phyloP scores from a whole-genome alignment of 2,113 vertebrate species.

The Arizona elegans region DNA sequence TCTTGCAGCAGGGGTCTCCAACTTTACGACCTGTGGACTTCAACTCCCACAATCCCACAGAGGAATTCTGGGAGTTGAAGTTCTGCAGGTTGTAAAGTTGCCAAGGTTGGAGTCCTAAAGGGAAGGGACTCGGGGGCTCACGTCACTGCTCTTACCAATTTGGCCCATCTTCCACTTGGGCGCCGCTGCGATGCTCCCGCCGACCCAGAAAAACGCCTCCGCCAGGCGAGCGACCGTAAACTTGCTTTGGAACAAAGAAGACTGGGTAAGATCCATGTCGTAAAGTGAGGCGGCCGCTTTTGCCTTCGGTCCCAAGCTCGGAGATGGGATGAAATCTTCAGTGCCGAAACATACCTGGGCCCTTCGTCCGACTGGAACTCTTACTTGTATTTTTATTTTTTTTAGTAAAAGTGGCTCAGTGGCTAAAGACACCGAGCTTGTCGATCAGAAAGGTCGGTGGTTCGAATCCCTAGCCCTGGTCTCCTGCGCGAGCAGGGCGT shows the following conservation, averaged over 20 bases:
- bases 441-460: too few relatives aligned
- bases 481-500: too few relatives aligned
- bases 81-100: not conserved
- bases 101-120: not conserved
- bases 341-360: not conserved
- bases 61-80: not conserved
- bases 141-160: constrained; percentile 77
- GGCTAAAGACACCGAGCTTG: too few relatives aligned
- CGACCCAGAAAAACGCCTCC: constrained; percentile 84
- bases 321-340: not conserved
- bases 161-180: constrained; percentile 79
- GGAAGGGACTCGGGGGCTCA: not conserved
- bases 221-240: constrained; percentile 67
- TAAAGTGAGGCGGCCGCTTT: constrained; percentile 6
- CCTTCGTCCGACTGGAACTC: not conserved
- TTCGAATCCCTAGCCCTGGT: too few relatives aligned
- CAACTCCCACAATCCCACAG: not conserved
- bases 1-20: not conserved
- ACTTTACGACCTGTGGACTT: not conserved
- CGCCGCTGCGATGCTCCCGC: constrained; percentile 73
- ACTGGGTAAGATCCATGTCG: constrained; percentile 53
- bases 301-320: not conserved
- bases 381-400: too few relatives aligned
- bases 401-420: too few relatives aligned
- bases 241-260: constrained; percentile 56